Evolutionary conservation across 2,888 invertebrate species (phyloP).

Genomic region (Ctena decussata): DNA sequence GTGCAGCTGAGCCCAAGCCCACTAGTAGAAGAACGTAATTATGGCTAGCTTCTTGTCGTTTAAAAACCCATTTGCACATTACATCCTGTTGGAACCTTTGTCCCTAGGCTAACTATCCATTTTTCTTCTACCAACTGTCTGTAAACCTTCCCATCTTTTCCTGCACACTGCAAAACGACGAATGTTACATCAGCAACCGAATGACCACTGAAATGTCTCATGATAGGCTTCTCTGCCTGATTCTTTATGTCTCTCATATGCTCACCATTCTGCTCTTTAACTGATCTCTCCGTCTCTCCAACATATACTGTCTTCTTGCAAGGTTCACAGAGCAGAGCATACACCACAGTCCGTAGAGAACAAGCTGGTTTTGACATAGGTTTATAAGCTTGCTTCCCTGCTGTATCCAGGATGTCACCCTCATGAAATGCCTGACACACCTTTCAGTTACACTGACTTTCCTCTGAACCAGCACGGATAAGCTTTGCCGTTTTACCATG

Average conservation of each 20-base stretch:
- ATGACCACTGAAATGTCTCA: constrained; percentile 13
- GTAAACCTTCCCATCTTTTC: background rate
- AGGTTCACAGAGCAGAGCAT: background rate
- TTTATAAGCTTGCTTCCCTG: too few species aligned
- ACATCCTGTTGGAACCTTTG: too few species aligned
- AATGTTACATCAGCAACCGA: background rate
- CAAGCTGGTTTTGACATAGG: too few species aligned
- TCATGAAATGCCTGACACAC: too few species aligned
- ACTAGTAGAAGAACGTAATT: too few species aligned
- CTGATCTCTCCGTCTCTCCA: constrained; percentile 7
- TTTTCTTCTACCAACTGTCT: background rate
- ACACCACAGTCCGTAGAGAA: background rate
- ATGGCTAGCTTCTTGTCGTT: too few species aligned
- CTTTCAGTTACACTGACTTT: too few species aligned
- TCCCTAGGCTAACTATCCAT: background rate
- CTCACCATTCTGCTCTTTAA: background rate
- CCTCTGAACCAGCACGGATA: too few species aligned
- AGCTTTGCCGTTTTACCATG: too few species aligned
- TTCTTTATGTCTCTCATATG: constrained; percentile 7
- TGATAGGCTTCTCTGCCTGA: background rate
- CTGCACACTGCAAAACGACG: background rate
- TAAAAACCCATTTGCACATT: too few species aligned
- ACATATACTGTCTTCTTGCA: background rate
- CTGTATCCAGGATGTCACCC: too few species aligned
- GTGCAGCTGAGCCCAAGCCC: too few species aligned